These are phyloP conservation scores for Keiferia lycopersicella DNA, from an alignment of 2,888 invertebrate genomes.

Conservation along the genomic window DNA sequence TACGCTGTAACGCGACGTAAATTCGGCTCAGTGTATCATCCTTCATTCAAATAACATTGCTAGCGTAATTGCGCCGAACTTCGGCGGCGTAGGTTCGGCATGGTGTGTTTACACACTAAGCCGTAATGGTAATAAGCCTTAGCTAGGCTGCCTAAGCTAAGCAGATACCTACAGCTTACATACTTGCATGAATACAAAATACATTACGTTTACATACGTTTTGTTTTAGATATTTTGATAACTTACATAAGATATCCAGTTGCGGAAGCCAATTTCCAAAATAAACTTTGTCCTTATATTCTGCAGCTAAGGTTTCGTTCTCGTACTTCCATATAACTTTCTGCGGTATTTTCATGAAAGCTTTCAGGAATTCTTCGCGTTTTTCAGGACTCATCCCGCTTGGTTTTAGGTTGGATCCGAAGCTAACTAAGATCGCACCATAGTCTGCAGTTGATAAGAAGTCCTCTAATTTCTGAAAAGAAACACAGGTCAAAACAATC, in stretches of 20 bases:
- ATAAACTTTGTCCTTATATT: slow-evolving; percentile 83
- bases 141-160: too few species aligned
- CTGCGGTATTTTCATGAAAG: slow-evolving; percentile 82
- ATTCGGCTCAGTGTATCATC: too few species aligned
- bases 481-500: not conserved
- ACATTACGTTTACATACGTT: too few species aligned
- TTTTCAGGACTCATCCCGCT: slow-evolving; percentile 82
- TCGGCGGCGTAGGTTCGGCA: too few species aligned
- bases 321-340: slow-evolving; percentile 89
- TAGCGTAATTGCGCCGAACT: too few species aligned
- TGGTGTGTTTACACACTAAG: too few species aligned
- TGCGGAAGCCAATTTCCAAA: slow-evolving; percentile 85
- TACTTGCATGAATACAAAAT: too few species aligned
- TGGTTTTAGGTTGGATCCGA: slow-evolving; percentile 86
- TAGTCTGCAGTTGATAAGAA: slow-evolving; percentile 82
- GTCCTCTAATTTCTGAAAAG: slow-evolving; percentile 76
- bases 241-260: slow-evolving; percentile 85
- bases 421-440: slow-evolving; percentile 87
- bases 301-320: slow-evolving; percentile 75
- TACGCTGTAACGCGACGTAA: too few species aligned
- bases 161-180: too few species aligned
- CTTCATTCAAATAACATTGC: too few species aligned
- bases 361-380: slow-evolving; percentile 79
- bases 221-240: not conserved
- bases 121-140: too few species aligned